phyloP scores from a whole-genome alignment of 2,113 vertebrate genomes.

The Lepisosteus oculatus region DNA sequence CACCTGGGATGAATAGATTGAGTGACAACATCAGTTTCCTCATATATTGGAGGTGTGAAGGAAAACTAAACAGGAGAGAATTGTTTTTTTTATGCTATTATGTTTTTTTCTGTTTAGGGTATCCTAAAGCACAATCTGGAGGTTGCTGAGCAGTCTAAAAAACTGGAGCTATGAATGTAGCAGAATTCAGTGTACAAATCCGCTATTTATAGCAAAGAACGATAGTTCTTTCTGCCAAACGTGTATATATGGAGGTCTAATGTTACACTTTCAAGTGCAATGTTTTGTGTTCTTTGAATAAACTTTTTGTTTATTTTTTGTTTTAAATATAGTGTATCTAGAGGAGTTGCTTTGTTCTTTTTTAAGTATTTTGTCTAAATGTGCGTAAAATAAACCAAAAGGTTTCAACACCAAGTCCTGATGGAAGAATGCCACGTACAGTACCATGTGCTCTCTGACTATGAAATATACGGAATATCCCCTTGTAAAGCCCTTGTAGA shows the following conservation, averaged over 20 bases:
- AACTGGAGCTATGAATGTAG: constrained; percentile 81
- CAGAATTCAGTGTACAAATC: constrained; percentile 31
- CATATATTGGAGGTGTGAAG: no score
- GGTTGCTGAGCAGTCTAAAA: constrained; percentile 57
- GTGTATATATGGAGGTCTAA: constrained; percentile 53
- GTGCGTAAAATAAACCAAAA: constrained; percentile 17
- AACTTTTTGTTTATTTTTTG: constrained; percentile 30
- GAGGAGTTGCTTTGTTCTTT: constrained; percentile 50
- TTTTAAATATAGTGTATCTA: constrained; percentile 49
- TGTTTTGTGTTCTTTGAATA: background rate
- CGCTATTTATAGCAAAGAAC: constrained; percentile 62
- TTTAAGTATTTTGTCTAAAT: constrained; percentile 66
- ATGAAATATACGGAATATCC: no score
- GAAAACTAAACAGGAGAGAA: background rate
- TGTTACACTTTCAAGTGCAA: constrained; percentile 32
- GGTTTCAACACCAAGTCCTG: background rate
- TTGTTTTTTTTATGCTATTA: constrained; percentile 10
- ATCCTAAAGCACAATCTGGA: constrained; percentile 88
- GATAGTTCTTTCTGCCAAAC: constrained; percentile 50
- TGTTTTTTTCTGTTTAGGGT: constrained; percentile 41
- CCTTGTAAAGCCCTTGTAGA: no score
- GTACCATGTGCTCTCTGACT: no score
- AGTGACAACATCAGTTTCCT: no score
- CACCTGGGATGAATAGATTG: background rate
- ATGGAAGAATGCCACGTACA: no score